Base-by-base conservation (phyloP, 2,888 invertebrate genomes). In the Aelia acuminata region DNA sequence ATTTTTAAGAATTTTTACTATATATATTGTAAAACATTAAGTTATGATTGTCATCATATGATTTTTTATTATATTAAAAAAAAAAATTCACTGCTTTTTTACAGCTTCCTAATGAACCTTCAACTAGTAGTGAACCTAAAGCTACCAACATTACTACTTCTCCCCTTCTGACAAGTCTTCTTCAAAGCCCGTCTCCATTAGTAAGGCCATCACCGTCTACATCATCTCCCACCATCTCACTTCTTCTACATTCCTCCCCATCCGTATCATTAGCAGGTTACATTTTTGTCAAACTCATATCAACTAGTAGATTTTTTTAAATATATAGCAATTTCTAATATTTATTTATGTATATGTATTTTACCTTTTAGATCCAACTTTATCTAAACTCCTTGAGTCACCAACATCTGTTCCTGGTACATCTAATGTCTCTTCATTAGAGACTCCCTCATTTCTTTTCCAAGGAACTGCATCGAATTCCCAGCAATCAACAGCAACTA, bases 111-210 rank as follows among this genome's bases (percentile, higher is more conserved):
- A n/a, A 39, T 53, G 48, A 84, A 63, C 87, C 63, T 3, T 43
- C 84, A 70, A 90, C 22, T n/a, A 75, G 43, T 43, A 26, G 63
- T 63, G 86, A 86, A 86, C 39, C 47, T 49, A 89, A 89, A 47
- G 43, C 89, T 63, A 18, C 63, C 8, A 89, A 87, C 35, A 85
- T 87, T 3, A 89, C 89, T 15, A 89, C 89, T 50, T 93, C 94
- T 13, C 97, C 97, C 0, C 92, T 98, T 80, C 93, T 98, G 84
- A 97, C 97, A 15, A 97, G 97, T 84, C 93, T 98, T 57, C 93
- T 98, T 10, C 97, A 97, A 92, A 96, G 95, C 84, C 94, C 94
- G 0, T 94, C 94, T 48, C 94, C 94, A 85, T 92, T 93, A 80
- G 92, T 92, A 22, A 92, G 93, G 88, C 91, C 92, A 0, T 92